Conservation (phyloP, 2,797 vertebrate genomes). For the Echiichthys vipera region DNA sequence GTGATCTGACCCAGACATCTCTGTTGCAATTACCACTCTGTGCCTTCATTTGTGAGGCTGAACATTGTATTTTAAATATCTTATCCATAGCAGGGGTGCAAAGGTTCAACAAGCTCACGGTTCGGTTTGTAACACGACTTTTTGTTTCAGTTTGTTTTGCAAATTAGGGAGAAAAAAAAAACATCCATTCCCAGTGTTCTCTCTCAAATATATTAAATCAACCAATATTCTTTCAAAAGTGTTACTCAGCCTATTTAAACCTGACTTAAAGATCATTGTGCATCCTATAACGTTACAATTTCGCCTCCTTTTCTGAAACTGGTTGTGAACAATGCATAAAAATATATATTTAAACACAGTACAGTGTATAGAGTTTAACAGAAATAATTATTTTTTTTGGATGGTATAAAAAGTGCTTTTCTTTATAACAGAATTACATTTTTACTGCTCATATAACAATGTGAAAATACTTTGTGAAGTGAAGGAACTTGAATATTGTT, state of each 20-base stretch:
- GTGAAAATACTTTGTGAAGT: not conserved
- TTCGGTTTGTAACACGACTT: too few species aligned
- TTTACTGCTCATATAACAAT: too few species aligned
- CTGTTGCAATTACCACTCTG: too few species aligned
- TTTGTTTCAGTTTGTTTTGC: too few species aligned
- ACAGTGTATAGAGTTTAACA: not conserved
- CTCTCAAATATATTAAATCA: too few species aligned
- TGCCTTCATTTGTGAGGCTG: not conserved
- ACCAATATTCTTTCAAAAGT: too few species aligned
- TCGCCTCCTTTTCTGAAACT: not conserved
- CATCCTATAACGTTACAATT: too few species aligned
- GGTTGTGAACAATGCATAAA: not conserved
- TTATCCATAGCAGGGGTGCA: not conserved
- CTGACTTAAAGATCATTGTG: too few species aligned
- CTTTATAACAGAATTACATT: not conserved
- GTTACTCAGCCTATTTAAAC: too few species aligned
- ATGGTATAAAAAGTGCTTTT: not conserved
- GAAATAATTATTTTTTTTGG: not conserved
- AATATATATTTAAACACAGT: not conserved
- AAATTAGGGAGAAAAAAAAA: too few species aligned
- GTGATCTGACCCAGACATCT: constrained; percentile 30
- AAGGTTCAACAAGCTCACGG: too few species aligned
- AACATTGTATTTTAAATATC: not conserved
- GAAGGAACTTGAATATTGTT: constrained; percentile 15
- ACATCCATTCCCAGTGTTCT: too few species aligned